These are phyloP conservation scores for Alca torda DNA, from an alignment of 2,797 vertebrate genomes.

Conservation along the genomic window DNA sequence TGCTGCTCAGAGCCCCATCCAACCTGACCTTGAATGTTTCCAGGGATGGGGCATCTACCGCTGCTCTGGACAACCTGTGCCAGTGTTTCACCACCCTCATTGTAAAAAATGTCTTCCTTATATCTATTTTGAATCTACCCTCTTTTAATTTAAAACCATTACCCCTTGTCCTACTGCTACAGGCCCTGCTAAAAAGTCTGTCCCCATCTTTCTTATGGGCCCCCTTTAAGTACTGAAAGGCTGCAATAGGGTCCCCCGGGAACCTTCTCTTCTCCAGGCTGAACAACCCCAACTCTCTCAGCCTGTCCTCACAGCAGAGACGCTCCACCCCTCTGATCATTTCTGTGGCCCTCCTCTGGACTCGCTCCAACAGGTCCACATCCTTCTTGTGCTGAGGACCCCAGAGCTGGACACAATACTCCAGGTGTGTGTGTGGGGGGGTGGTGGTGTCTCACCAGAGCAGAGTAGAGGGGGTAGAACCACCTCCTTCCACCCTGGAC, in stretches of 20 bases:
- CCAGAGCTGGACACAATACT: neutral
- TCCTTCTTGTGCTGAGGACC: neutral
- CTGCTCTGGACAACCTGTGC: neutral
- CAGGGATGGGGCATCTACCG: neutral
- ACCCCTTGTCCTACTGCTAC: neutral
- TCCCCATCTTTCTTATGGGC: neutral
- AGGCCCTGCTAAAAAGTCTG: neutral
- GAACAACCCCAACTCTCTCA: neutral
- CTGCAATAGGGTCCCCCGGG: neutral
- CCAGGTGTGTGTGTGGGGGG: neutral
- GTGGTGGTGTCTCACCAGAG: neutral
- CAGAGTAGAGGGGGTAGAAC: neutral
- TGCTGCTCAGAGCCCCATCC: neutral
- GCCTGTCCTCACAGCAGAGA: neutral
- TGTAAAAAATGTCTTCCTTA: neutral
- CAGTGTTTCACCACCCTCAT: neutral
- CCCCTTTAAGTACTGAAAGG: neutral
- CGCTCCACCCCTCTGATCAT: neutral
- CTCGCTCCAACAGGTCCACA: neutral
- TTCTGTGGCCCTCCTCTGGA: neutral
- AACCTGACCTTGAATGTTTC: neutral
- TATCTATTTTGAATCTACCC: neutral
- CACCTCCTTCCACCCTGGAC: neutral
- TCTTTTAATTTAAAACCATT: neutral
- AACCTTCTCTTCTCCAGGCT: neutral